Evolutionary conservation across 2,888 invertebrate genomes (phyloP).

Genomic region (Octodonta nipae): DNA sequence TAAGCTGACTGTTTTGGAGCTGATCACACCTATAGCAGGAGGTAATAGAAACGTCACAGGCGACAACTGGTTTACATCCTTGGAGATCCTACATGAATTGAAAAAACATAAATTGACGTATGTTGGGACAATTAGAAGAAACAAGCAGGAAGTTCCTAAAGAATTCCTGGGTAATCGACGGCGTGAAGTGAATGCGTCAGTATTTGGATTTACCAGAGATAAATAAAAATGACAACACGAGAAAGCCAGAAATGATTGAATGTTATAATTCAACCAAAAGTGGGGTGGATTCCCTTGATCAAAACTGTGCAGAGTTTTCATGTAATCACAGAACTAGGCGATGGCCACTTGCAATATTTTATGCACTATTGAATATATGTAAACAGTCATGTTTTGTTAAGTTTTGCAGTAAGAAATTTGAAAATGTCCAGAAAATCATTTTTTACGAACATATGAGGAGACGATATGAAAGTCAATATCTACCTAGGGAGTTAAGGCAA

Average conservation of each 20-base stretch:
- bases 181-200: constrained; percentile 3
- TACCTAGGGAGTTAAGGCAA: no score
- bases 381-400: background rate
- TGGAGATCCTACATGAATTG: no score
- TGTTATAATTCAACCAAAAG: background rate
- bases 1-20: background rate
- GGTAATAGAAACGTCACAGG: no score
- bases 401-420: background rate
- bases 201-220: background rate
- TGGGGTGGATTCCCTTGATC: background rate
- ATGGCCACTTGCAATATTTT: background rate
- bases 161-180: constrained; percentile 18
- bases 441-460: no score
- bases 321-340: background rate
- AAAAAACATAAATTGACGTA: no score
- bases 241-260: background rate
- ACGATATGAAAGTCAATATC: no score
- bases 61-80: no score
- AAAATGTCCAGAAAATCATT: no score
- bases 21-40: background rate
- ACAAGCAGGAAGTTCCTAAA: constrained; percentile 20
- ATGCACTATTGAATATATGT: background rate
- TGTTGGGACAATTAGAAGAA: constrained; percentile 21
- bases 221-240: no score
- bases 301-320: background rate